These are phyloP conservation scores for Candidula unifasciata DNA, from an alignment of 2,888 invertebrate species.

Conservation along the genomic window DNA sequence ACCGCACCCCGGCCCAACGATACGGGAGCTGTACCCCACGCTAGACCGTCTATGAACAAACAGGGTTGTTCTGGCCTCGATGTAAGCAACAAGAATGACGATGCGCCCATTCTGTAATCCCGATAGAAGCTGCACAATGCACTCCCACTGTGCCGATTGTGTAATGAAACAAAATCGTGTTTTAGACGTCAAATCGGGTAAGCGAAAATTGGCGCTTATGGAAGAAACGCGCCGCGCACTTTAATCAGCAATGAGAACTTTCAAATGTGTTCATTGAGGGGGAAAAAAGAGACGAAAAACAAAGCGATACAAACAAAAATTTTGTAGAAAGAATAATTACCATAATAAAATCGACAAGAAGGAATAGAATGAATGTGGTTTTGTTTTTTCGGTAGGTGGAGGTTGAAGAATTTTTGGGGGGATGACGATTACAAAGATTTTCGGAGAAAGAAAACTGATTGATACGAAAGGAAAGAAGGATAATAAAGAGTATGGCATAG, in stretches of 20 bases:
- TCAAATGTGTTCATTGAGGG: neutral
- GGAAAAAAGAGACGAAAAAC: neutral
- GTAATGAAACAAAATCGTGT: neutral
- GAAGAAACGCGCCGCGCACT: neutral
- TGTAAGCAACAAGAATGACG: neutral
- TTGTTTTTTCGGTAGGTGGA: too few relatives aligned
- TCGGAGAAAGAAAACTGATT: neutral
- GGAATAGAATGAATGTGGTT: neutral
- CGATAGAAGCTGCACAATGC: neutral
- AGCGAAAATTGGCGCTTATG: constrained; percentile 4
- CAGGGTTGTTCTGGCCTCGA: neutral
- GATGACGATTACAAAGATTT: neutral
- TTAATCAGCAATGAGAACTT: neutral
- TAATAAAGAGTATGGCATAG: neutral
- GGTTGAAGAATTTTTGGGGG: too few relatives aligned
- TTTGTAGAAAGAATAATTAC: neutral
- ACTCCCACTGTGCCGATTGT: neutral
- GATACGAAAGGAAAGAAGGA: neutral
- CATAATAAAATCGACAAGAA: neutral
- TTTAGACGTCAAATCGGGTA: neutral
- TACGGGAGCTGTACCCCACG: too few relatives aligned
- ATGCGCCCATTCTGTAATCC: too few relatives aligned
- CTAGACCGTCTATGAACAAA: neutral
- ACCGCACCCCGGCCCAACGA: too few relatives aligned
- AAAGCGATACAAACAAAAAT: neutral